Conservation (phyloP, 2,888 invertebrate species). For the Bimastos eiseni region DNA sequence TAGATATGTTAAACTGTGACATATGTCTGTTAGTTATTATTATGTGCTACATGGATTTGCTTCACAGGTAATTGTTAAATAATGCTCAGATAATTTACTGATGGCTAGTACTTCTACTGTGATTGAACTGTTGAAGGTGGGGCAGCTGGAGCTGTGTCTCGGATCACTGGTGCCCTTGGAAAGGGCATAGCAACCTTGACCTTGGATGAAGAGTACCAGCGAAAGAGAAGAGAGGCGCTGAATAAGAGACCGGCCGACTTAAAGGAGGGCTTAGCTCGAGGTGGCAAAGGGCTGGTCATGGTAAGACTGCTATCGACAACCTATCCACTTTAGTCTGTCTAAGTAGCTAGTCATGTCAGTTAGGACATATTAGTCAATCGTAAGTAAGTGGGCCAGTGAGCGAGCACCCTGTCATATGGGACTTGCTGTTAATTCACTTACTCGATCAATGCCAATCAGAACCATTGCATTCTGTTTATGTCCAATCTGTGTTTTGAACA, state of each 20-base stretch:
- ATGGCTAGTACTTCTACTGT: no score
- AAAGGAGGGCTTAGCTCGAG: slow-evolving; percentile 87
- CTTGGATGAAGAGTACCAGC: slow-evolving; percentile 91
- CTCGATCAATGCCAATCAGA: no score
- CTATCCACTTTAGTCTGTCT: background rate
- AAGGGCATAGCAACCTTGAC: slow-evolving; percentile 90
- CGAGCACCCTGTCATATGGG: background rate
- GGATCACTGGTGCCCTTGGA: slow-evolving; percentile 71
- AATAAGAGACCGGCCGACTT: slow-evolving; percentile 85
- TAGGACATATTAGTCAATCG: background rate
- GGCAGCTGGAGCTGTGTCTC: slow-evolving; percentile 92
- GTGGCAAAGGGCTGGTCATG: slow-evolving; percentile 82
- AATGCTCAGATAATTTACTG: no score
- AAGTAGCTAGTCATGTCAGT: background rate
- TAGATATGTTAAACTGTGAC: background rate
- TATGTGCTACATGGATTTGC: no score
- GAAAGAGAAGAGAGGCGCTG: slow-evolving; percentile 84
- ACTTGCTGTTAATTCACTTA: background rate
- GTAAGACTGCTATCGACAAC: slow-evolving; percentile 36
- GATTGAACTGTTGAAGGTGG: slow-evolving; percentile 70
- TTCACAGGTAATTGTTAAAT: no score
- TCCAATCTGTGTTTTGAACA: no score
- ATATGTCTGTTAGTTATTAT: no score
- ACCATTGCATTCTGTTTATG: no score
- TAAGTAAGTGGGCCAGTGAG: background rate